Base-by-base conservation (phyloP, 1,140 invertebrate genomes). In the Laupala kohalensis region DNA sequence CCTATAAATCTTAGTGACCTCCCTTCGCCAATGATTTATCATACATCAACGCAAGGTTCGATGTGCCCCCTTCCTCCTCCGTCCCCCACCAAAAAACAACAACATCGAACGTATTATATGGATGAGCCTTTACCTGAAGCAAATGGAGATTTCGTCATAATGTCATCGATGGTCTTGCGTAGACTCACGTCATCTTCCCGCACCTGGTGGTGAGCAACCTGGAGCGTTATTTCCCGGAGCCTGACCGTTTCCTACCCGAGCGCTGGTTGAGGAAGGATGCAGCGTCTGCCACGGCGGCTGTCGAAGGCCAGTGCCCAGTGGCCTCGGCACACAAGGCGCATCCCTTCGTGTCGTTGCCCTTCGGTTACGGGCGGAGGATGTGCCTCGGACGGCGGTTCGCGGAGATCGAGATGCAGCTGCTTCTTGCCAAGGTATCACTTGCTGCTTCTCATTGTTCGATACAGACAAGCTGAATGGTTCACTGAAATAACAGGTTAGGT, bases 361-460 rank as follows among this genome's bases (percentile, higher is more conserved):
- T 89, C 74, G 87, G 88, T 0, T 87, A 85, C 69, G 88, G 88
- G 19, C 82, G 83, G 5, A 78, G 87, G 6, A 82, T 80, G 69
- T 87, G 85, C 73, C 81, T 85, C 68, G 84, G 85, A 15, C 84
- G 87, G 73, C 80, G 91, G 69, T 86, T 93, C 74, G 90, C 90
- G 4, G 86, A 90, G 77, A 81, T 91, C 76, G 88, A 91, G 77
- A 77, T 92, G 69, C 85, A 89, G 77, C 81, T 89, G 25, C 84
- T 86, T 53, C 72, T 90, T 5, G 78, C 85, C n/a, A 84, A 86
- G 76, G 78, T 90, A 53, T 13, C 6, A 37, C 30, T 37, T 53
- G 37, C 37, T 53, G 37, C 37, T n/a, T n/a, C n/a, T n/a, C n/a
- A n/a, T n/a, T n/a, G n/a, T n/a, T n/a, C n/a, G n/a, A n/a, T n/a